Evolutionary conservation across 2,888 invertebrate species (phyloP).

Genomic region (Tachina lurida): DNA sequence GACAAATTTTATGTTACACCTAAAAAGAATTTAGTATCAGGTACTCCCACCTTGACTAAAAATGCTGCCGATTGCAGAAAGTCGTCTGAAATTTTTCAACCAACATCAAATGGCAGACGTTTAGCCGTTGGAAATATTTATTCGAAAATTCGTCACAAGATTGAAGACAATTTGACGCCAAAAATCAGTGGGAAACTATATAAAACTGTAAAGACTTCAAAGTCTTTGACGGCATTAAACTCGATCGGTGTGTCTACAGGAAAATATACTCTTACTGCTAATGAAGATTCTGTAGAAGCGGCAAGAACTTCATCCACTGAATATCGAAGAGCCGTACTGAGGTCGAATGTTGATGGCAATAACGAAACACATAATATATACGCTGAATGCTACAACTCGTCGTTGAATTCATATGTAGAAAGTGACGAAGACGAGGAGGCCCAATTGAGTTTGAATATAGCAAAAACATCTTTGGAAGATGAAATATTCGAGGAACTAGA

Average conservation of each 20-base stretch:
- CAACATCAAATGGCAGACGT: slow-evolving; percentile 39
- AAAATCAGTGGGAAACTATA: slow-evolving; percentile 78
- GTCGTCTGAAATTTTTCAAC: slow-evolving; percentile 50
- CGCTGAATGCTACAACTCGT: slow-evolving; percentile 22
- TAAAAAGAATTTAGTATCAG: slow-evolving; percentile 41
- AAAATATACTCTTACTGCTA: slow-evolving; percentile 66
- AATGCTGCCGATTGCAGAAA: slow-evolving; percentile 20
- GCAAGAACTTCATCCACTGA: not conserved
- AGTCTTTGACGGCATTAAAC: slow-evolving; percentile 77
- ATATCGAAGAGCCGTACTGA: not conserved
- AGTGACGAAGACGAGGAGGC: slow-evolving; percentile 80
- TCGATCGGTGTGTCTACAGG: slow-evolving; percentile 72
- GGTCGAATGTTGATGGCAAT: not conserved
- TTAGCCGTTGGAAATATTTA: slow-evolving; percentile 79
- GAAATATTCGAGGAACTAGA: slow-evolving; percentile 83
- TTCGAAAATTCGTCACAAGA: slow-evolving; percentile 82
- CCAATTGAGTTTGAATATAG: slow-evolving; percentile 78
- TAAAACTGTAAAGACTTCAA: slow-evolving; percentile 79
- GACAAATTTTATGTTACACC: slow-evolving; percentile 70
- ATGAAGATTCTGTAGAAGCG: not conserved
- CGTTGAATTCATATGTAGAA: slow-evolving; percentile 71
- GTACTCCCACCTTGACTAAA: slow-evolving; percentile 12
- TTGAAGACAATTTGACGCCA: slow-evolving; percentile 82
- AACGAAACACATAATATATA: slow-evolving; percentile 2
- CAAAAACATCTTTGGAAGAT: slow-evolving; percentile 81